phyloP scores from a whole-genome alignment of 1,140 invertebrate genomes.

The Carposina sasakii region DNA sequence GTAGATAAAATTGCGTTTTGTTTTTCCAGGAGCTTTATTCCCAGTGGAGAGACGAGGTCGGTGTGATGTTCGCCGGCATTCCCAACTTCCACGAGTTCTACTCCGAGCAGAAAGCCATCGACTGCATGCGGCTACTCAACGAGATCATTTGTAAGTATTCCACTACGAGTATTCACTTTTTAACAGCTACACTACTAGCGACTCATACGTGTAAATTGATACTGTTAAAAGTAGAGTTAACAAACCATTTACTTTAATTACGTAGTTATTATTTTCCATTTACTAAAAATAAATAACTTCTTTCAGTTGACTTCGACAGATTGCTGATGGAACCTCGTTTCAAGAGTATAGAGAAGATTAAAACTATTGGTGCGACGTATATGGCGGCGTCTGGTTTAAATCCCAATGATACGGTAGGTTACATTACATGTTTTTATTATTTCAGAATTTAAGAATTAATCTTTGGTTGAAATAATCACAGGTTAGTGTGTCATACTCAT shows the following conservation, averaged over 20 bases:
- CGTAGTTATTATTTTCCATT: too few relatives aligned
- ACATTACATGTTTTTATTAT: too few relatives aligned
- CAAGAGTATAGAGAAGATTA: slow-evolving; percentile 97
- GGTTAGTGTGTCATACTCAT: too few relatives aligned
- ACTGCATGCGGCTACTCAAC: slow-evolving; percentile 97
- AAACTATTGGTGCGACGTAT: slow-evolving; percentile 97
- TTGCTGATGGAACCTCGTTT: slow-evolving; percentile 92
- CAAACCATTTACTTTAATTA: too few relatives aligned
- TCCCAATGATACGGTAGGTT: slow-evolving; percentile 77
- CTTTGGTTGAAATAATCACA: too few relatives aligned
- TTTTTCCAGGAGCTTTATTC: slow-evolving; percentile 91
- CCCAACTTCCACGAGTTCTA: slow-evolving; percentile 99
- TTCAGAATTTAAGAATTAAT: too few relatives aligned
- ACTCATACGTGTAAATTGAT: too few relatives aligned
- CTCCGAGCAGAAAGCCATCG: slow-evolving; percentile 97
- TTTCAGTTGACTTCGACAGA: slow-evolving; percentile 92
- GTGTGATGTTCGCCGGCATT: slow-evolving; percentile 98
- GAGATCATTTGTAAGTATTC: slow-evolving; percentile 98
- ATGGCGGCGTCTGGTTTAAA: slow-evolving; percentile 99
- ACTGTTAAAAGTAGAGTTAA: too few relatives aligned
- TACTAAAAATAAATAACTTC: too few relatives aligned
- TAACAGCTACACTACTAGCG: too few relatives aligned
- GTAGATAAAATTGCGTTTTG: too few relatives aligned
- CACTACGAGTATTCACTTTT: too few relatives aligned
- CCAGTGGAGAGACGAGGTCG: slow-evolving; percentile 92